Evolutionary conservation across 2,797 vertebrate species (phyloP).

Genomic region (Adelosebastes latens): DNA sequence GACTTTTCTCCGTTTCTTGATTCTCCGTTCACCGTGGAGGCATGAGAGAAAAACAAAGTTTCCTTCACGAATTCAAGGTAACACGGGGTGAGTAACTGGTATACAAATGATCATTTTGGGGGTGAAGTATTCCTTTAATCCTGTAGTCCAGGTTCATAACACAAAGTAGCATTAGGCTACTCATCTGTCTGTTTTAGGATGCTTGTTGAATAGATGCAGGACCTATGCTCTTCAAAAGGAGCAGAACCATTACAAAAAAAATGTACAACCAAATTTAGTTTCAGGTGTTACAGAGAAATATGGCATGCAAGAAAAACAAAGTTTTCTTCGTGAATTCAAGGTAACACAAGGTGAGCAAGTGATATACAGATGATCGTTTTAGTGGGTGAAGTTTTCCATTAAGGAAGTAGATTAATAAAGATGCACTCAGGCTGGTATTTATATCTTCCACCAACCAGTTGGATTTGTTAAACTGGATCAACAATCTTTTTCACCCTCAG

Average conservation of each 20-base stretch:
- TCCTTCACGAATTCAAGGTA: background rate
- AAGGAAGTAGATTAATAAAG: background rate
- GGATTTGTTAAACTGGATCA: constrained; percentile 21
- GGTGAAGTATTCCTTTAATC: background rate
- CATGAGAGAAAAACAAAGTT: background rate
- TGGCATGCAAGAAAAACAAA: background rate
- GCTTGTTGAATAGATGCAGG: background rate
- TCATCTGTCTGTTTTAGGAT: background rate
- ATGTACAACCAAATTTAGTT: too few species aligned
- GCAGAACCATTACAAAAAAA: too few species aligned
- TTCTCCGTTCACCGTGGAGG: background rate
- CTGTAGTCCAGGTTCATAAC: background rate
- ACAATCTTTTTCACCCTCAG: background rate
- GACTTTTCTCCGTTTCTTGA: background rate
- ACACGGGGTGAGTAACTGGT: background rate
- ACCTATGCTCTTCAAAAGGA: too few species aligned
- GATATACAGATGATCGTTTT: too few species aligned
- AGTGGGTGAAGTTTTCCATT: background rate
- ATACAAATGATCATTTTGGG: background rate
- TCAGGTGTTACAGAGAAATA: too few species aligned
- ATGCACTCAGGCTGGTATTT: background rate
- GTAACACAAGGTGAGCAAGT: background rate
- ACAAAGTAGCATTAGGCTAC: background rate
- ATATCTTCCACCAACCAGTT: background rate
- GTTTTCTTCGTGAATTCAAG: background rate